Conservation (phyloP, 2,888 invertebrate species). For the Proisotoma minuta region DNA sequence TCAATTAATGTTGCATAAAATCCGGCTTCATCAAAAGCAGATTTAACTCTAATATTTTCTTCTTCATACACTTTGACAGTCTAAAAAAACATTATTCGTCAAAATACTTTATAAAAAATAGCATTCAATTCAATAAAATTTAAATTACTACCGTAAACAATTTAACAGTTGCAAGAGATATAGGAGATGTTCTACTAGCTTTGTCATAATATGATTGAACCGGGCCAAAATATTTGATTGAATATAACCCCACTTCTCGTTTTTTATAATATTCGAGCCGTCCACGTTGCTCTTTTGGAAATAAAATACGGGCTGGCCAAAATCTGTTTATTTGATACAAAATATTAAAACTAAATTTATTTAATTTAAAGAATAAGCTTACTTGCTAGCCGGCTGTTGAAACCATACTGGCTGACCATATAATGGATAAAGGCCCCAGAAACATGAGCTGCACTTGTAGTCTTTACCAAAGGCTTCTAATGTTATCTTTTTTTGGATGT, state of each 20-base stretch:
- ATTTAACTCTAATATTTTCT: conserved; percentile 22
- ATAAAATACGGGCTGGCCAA: conserved; percentile 43
- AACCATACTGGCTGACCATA: conserved; percentile 44
- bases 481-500: neutral
- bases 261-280: conserved; percentile 7
- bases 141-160: conserved; percentile 33
- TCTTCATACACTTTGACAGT: conserved; percentile 37
- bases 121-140: too few species aligned
- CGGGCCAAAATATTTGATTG: conserved; percentile 39
- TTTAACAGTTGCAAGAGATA: conserved; percentile 29
- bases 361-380: neutral
- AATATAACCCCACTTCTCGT: conserved; percentile 24
- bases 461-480: conserved; percentile 21
- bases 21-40: conserved; percentile 40
- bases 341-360: neutral
- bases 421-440: conserved; percentile 39
- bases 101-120: neutral
- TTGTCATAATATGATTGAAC: conserved; percentile 27
- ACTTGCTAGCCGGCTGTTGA: conserved; percentile 26
- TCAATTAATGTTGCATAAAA: conserved; percentile 28
- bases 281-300: conserved; percentile 26
- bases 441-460: conserved; percentile 36
- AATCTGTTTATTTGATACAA: conserved; percentile 31
- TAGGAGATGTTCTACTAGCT: conserved; percentile 22
- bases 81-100: conserved; percentile 17